A percentile compares a stretch with the other conserved stretches of the same genome.
Evolutionary conservation across 64 coral and sea anemone genomes (phyloP).

Genomic region (Actinia equina): DNA sequence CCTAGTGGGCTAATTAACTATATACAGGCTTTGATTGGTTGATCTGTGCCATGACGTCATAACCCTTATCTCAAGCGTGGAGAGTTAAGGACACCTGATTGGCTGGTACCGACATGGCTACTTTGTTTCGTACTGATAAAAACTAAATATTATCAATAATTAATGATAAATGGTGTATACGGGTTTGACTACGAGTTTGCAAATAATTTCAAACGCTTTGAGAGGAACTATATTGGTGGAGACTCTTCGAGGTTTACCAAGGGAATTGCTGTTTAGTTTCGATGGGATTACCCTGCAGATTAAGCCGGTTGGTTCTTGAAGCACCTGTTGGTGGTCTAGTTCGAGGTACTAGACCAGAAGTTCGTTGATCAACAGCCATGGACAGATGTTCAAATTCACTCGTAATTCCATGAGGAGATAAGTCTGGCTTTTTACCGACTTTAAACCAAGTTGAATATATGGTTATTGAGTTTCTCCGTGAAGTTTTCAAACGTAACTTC

Average conservation of each 20-base stretch:
- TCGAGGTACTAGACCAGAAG: not conserved
- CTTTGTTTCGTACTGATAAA: not conserved
- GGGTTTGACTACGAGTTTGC: not conserved
- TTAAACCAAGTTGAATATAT: not conserved
- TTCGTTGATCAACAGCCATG: not conserved
- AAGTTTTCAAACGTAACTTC: not conserved
- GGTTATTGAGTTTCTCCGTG: not conserved
- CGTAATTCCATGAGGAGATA: not conserved
- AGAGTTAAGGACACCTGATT: not conserved
- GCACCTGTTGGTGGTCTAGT: not conserved
- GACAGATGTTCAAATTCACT: not conserved
- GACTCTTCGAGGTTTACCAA: not conserved
- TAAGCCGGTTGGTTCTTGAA: not conserved
- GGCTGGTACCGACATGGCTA: not conserved
- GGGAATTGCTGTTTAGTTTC: not conserved
- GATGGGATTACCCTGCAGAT: not conserved
- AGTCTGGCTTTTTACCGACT: not conserved
- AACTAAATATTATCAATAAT: conserved; percentile 15
- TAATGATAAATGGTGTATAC: not conserved
- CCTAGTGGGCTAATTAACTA: not conserved
- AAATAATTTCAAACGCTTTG: not conserved
- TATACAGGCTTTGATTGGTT: not conserved
- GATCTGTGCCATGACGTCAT: not conserved
- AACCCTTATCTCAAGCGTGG: not conserved
- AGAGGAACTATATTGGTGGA: not conserved